These are phyloP conservation scores for Rhynchophorus ferrugineus DNA, from an alignment of 1,140 invertebrate species.

Conservation along the genomic window DNA sequence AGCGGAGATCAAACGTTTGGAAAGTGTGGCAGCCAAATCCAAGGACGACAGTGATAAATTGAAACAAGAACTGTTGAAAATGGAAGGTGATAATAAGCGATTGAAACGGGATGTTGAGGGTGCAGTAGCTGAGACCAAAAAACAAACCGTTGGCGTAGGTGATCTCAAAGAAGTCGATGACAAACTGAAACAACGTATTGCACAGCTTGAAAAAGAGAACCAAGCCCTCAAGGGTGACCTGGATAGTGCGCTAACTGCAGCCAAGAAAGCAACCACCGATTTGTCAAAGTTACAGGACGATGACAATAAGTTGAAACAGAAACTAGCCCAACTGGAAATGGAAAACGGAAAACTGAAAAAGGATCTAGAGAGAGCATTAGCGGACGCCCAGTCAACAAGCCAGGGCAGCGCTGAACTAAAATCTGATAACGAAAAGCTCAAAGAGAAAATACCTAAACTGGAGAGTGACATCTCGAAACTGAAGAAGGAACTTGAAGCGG, in stretches of 20 bases:
- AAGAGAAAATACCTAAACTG: slow-evolving; percentile 17
- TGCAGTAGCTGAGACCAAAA: slow-evolving; percentile 7
- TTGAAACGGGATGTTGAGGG: slow-evolving; percentile 13
- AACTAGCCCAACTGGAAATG: slow-evolving; percentile 11
- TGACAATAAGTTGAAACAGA: slow-evolving; percentile 19
- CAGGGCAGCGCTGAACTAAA: background rate
- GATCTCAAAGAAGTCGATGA: slow-evolving; percentile 12
- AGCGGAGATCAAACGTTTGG: slow-evolving; percentile 3
- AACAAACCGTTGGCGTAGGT: background rate
- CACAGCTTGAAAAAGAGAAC: slow-evolving; percentile 15
- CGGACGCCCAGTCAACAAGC: slow-evolving; percentile 7
- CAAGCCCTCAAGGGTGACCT: slow-evolving; percentile 9
- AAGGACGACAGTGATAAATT: slow-evolving; percentile 14
- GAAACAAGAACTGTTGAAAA: slow-evolving; percentile 11
- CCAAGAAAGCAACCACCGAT: slow-evolving; percentile 5
- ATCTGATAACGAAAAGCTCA: slow-evolving; percentile 9
- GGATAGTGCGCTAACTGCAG: slow-evolving; percentile 11
- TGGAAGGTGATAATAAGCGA: slow-evolving; percentile 13
- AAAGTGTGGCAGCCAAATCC: background rate
- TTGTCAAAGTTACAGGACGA: slow-evolving; percentile 10
- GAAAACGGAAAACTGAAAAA: slow-evolving; percentile 20
- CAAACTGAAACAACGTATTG: slow-evolving; percentile 14
- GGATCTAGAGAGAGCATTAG: slow-evolving; percentile 7
- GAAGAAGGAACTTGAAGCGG: slow-evolving; percentile 19
- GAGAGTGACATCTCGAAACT: slow-evolving; percentile 16